These are phyloP conservation scores for Cynodonichthys magdalenae DNA, from an alignment of 2,797 vertebrate genomes.

Conservation along the genomic window DNA sequence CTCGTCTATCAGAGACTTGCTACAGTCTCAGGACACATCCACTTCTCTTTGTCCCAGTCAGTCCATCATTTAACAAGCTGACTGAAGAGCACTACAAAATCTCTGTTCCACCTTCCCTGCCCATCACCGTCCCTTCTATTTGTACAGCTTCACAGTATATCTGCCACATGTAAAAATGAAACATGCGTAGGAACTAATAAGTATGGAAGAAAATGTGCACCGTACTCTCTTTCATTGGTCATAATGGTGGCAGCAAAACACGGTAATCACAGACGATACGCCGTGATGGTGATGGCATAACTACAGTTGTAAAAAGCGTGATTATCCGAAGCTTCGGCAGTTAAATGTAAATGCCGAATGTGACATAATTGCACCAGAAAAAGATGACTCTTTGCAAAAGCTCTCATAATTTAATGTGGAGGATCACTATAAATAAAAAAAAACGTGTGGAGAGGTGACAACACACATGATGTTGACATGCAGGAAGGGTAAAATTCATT, in stretches of 20 bases:
- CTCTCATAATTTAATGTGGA: conserved; percentile 15
- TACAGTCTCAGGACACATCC: too few species aligned
- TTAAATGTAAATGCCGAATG: conserved; percentile 50
- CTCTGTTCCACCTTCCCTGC: conserved; percentile 10
- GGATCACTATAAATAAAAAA: conserved; percentile 30
- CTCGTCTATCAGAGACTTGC: conserved; percentile 39
- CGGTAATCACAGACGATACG: conserved; percentile 47
- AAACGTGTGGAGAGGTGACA: conserved; percentile 6
- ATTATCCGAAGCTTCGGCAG: conserved; percentile 43
- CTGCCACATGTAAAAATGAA: conserved; percentile 28
- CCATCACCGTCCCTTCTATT: not conserved
- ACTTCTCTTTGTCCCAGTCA: conserved; percentile 7
- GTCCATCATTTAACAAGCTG: conserved; percentile 15
- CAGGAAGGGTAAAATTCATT: too few species aligned
- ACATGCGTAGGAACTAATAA: conserved; percentile 2
- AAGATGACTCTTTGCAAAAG: conserved; percentile 18
- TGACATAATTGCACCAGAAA: conserved; percentile 13
- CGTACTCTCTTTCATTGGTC: conserved; percentile 25
- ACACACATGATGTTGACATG: too few species aligned
- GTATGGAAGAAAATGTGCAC: conserved; percentile 3
- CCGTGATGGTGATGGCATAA: conserved; percentile 32
- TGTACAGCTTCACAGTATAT: conserved; percentile 25
- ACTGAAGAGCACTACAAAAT: conserved; percentile 15
- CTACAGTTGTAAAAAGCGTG: conserved; percentile 35
- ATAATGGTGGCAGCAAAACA: conserved; percentile 51